phyloP scores from a whole-genome alignment of 2,797 vertebrate species.

The Myotis pilosus region DNA sequence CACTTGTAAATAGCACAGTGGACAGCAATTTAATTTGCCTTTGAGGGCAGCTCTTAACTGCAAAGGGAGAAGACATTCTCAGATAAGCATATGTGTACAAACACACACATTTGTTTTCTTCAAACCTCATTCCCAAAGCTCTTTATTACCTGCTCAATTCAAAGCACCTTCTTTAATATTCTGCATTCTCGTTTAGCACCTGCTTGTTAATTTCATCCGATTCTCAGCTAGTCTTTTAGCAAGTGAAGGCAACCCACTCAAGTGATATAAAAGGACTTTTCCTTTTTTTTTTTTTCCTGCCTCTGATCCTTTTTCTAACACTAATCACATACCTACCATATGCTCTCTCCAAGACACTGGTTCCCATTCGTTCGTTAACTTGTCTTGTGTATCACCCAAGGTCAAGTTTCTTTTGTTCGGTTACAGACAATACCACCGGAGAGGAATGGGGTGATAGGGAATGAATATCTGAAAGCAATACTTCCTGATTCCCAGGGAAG shows the following conservation, averaged over 20 bases:
- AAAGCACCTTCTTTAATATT: neutral
- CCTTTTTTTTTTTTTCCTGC: neutral
- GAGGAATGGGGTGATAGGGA: neutral
- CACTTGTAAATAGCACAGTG: constrained; percentile 68
- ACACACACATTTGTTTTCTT: neutral
- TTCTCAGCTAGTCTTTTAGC: constrained; percentile 45
- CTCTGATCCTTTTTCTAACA: constrained; percentile 17
- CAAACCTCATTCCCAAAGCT: constrained; percentile 3
- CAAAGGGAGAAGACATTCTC: neutral
- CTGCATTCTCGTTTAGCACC: constrained; percentile 31
- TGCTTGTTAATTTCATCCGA: constrained; percentile 42
- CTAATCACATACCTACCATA: constrained; percentile 46
- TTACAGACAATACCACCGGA: constrained; percentile 3
- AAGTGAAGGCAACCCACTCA: neutral
- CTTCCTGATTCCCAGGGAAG: constrained; percentile 3
- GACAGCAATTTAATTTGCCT: constrained; percentile 61
- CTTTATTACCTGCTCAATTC: constrained; percentile 38
- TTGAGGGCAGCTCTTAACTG: constrained; percentile 60
- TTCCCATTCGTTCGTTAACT: constrained; percentile 47
- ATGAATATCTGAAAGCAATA: neutral
- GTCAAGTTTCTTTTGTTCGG: constrained; percentile 61
- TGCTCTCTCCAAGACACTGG: constrained; percentile 59
- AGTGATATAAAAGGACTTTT: constrained; percentile 37
- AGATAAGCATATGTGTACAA: constrained; percentile 3
- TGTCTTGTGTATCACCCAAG: constrained; percentile 32